A percentile compares a stretch with the other conserved stretches of the same genome.
Conservation (phyloP, 2,888 invertebrate species). For the Eilema caniola region DNA sequence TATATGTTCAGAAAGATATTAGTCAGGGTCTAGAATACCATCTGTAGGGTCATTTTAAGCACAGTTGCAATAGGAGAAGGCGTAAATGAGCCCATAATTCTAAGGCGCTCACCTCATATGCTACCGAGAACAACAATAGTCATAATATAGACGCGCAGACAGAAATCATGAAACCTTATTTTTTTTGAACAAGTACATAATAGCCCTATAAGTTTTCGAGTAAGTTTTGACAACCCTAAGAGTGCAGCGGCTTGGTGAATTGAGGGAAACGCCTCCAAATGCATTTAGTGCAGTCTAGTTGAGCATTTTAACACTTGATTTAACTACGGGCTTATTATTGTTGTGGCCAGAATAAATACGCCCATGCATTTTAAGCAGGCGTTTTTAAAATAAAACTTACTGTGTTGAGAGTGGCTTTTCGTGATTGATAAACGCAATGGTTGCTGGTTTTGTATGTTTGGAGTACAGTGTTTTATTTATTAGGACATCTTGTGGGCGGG, state of each 20-base stretch:
- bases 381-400: slow-evolving; percentile 1
- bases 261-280: slow-evolving; percentile 65
- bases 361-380: slow-evolving; percentile 34
- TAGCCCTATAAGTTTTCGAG: not conserved
- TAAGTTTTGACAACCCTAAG: slow-evolving; percentile 42
- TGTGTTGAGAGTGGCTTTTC: not conserved
- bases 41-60: too few species aligned
- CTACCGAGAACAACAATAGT: too few species aligned
- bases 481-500: too few species aligned
- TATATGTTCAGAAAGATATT: too few species aligned
- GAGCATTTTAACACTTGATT: slow-evolving; percentile 60
- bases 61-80: too few species aligned
- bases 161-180: too few species aligned
- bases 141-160: too few species aligned
- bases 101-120: too few species aligned
- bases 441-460: slow-evolving; percentile 7
- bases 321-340: slow-evolving; percentile 55
- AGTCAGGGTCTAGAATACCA: too few species aligned
- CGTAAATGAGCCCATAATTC: too few species aligned
- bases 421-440: not conserved
- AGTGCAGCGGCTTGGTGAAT: slow-evolving; percentile 61
- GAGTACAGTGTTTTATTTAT: too few species aligned
- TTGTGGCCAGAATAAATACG: slow-evolving; percentile 44
- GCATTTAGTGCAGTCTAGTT: slow-evolving; percentile 68
- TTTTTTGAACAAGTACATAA: not conserved